Evolutionary conservation across 2,113 vertebrate genomes (phyloP).

Genomic region (Silurus asotus): DNA sequence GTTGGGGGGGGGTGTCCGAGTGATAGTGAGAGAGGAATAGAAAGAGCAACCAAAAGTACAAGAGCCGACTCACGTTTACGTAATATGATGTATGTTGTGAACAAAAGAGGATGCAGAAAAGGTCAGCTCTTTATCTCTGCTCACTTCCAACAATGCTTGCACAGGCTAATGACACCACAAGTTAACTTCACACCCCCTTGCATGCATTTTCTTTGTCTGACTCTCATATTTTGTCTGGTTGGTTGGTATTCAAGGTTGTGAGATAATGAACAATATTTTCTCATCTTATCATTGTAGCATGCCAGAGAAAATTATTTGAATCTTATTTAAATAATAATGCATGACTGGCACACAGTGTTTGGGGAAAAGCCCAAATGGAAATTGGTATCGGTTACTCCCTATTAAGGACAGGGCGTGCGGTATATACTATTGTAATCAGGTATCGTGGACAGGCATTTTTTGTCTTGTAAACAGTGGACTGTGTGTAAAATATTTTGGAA

Average conservation of each 20-base stretch:
- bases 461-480: background rate
- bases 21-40: background rate
- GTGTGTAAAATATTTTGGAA: background rate
- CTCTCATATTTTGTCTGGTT: constrained; percentile 1
- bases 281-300: background rate
- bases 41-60: background rate
- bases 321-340: background rate
- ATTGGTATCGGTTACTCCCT: background rate
- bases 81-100: constrained; percentile 52
- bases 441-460: background rate
- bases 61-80: constrained; percentile 51
- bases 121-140: constrained; percentile 47
- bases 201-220: constrained; percentile 35
- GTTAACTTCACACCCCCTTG: background rate
- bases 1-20: no score
- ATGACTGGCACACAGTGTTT: background rate
- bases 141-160: constrained; percentile 15
- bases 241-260: constrained; percentile 45
- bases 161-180: constrained; percentile 46
- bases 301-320: background rate
- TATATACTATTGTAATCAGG: background rate
- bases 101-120: constrained; percentile 53
- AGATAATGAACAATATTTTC: constrained; percentile 22
- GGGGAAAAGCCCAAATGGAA: background rate
- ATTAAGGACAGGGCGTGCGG: background rate